Conservation (phyloP, 2,113 vertebrate genomes). For the Cottus gobio region DNA sequence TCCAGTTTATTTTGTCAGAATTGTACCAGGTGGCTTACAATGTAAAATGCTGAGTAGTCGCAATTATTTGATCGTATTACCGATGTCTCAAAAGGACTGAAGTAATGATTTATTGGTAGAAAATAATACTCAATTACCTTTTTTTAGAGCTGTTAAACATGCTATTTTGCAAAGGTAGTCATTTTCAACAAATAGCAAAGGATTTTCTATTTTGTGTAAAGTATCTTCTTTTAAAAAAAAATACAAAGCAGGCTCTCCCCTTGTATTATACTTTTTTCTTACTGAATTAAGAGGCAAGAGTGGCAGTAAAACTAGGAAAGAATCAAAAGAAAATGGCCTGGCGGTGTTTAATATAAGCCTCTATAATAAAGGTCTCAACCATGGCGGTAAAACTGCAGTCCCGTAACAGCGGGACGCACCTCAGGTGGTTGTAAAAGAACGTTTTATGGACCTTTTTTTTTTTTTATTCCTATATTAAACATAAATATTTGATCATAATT, state of each 20-base stretch:
- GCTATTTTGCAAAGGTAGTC: slow-evolving; percentile 22
- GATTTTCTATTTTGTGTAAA: not conserved
- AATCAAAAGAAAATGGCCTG: not conserved
- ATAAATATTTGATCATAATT: slow-evolving; percentile 17
- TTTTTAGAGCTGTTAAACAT: slow-evolving; percentile 21
- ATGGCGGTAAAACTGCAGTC: slow-evolving; percentile 4
- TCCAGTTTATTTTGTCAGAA: not conserved
- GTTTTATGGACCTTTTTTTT: slow-evolving; percentile 2
- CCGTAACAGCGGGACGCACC: not conserved
- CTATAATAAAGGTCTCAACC: slow-evolving; percentile 2
- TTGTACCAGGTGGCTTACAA: not conserved
- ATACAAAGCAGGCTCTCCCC: not conserved
- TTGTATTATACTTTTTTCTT: not conserved
- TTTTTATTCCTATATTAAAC: slow-evolving; percentile 8
- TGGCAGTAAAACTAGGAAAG: not conserved
- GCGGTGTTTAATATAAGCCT: not conserved
- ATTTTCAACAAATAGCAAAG: not conserved
- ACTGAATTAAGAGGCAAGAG: not conserved
- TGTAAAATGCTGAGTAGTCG: not conserved
- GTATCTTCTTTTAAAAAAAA: not conserved
- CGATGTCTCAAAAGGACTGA: not conserved
- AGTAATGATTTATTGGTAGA: not conserved
- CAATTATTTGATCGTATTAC: not conserved
- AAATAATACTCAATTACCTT: slow-evolving; percentile 12
- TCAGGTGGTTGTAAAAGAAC: not conserved